Evolutionary conservation across 2,888 invertebrate species (phyloP), one percentile per base, ranked within the genome.

Genomic region (Mythimna vitellina): DNA sequence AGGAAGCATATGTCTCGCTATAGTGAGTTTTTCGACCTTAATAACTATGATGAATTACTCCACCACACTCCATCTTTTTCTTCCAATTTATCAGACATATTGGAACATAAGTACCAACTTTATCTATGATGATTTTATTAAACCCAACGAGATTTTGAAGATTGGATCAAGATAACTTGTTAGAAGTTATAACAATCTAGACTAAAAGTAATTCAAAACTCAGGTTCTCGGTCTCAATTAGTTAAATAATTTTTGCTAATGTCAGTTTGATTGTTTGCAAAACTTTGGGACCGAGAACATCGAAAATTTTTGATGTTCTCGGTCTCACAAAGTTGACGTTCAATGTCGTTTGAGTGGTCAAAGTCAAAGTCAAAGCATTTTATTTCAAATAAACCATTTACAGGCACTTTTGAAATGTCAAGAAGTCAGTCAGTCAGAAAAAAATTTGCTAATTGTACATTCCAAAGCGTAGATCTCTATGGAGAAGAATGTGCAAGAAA

Each of bases 301-400:
- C 25, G 49, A 2, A 56, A 63, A 70, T 71, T 79, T 62, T 49
- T 60, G 65, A 68, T 68, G 65, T 80, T 54, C 57, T 65, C n/a
- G 9, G 65, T 60, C 49, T 56, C 12, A 42, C 38, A 62, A 76
- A 69, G 60, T 64, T 42, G 25, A 46, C 35, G 32, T 62, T 49
- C 12, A 56, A 73, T 69, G 64, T 70, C 12, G 64, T 38, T 66
- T 42, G 38, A 53, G 51, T 38, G 51, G n/a, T n/a, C n/a, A n/a
- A n/a, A n/a, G n/a, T n/a, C n/a, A n/a, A n/a, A n/a, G n/a, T n/a
- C n/a, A n/a, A n/a, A n/a, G n/a, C n/a, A n/a, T n/a, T n/a, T n/a
- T n/a, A n/a, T n/a, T n/a, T n/a, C n/a, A n/a, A n/a, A n/a, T n/a
- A n/a, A n/a, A n/a, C n/a, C n/a, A n/a, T n/a, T n/a, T n/a, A n/a